Evolutionary conservation across 2,888 invertebrate species (phyloP), one percentile per base, ranked within the genome.

Genomic region (Vanessa cardui): DNA sequence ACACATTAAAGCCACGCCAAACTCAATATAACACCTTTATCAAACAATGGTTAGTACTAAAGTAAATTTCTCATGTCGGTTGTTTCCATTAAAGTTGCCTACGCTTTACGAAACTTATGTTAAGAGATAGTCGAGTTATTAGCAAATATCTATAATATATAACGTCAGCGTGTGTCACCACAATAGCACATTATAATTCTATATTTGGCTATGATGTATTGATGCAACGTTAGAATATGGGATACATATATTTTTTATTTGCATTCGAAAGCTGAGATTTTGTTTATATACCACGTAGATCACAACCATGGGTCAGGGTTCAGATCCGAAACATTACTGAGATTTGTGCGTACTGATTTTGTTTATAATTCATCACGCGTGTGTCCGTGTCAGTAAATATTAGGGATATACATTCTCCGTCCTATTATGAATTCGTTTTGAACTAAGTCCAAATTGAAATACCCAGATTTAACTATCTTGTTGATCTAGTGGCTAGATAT

Each of bases 81-180:
- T 66, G 65, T 70, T 71, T 69, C 72, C 71, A 73, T 75, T 72
- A 74, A 72, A 63, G 64, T 69, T 72, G 70, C 73, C 74, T 72
- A 74, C 74, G 72, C 73, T 68, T 73, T 70, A 54, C 62, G 54
- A 62, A 71, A 73, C 70, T 74, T 74, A 76, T 75, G 74, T 68
- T 65, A 58, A 59, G 65, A 66, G 73, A 71, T 73, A 68, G 65
- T 67, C 54, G 64, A 68, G 67, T 62, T 74, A 73, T 69, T 64
- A 69, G 47, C 46, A 63, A 67, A 64, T 69, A 70, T 26, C 63
- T 59, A 9, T 63, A 59, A 54, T 39, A 63, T 59, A 46, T 39
- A 46, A 63, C 21, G 33, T 66, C 50, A 49, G 50, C 45, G 50
- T 58, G 44, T 44, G 49, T 62, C 50, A 31, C 15, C 31, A 66